These are phyloP conservation scores for Picathartes gymnocephalus DNA, from an alignment of 2,113 vertebrate species.

Conservation along the genomic window DNA sequence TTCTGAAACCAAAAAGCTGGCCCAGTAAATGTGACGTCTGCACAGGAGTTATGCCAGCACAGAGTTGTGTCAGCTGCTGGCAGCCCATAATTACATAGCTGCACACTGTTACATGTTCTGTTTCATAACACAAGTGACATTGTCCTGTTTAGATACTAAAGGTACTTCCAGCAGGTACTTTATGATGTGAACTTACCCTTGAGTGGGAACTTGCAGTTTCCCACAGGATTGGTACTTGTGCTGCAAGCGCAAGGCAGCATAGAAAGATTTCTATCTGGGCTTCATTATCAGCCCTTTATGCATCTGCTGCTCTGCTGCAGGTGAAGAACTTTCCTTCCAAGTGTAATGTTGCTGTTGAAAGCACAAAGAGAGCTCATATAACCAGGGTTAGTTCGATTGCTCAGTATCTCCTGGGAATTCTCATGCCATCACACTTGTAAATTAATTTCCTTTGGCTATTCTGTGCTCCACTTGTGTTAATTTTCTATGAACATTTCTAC, in stretches of 20 bases:
- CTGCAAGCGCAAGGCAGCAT: background rate
- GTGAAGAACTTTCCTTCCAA: background rate
- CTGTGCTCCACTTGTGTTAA: conserved; percentile 7
- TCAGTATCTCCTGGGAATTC: background rate
- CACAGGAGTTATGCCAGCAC: background rate
- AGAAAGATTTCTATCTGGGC: background rate
- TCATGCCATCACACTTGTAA: background rate
- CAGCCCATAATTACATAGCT: background rate
- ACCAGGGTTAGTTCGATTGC: background rate
- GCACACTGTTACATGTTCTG: background rate
- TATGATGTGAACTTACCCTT: background rate
- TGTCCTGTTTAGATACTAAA: background rate
- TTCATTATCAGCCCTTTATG: background rate
- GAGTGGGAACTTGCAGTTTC: background rate
- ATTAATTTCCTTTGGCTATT: conserved; percentile 39
- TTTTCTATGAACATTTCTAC: background rate
- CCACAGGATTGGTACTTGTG: background rate
- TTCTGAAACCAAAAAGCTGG: background rate
- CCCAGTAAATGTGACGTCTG: background rate
- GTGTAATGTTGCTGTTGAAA: background rate
- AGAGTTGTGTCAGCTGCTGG: background rate
- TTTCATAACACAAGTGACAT: background rate
- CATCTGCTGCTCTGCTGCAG: background rate
- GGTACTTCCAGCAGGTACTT: background rate
- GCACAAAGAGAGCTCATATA: background rate